Conservation (phyloP, 2,797 vertebrate species). For the Muscicapa striata region DNA sequence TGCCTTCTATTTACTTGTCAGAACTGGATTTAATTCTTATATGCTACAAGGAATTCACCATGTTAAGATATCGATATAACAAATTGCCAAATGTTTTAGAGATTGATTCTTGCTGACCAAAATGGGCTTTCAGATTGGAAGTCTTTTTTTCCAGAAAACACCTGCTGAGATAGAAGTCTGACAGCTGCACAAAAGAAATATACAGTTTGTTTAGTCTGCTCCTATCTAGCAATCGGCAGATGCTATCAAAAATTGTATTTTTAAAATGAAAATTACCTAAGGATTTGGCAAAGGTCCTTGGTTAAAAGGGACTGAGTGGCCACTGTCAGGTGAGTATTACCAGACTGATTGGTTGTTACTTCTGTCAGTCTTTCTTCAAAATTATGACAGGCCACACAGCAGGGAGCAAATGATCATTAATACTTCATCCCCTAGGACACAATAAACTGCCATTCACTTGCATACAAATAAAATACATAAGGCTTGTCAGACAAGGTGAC, state of each 20-base stretch:
- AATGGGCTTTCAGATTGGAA: slow-evolving; percentile 72
- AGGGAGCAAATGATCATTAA: slow-evolving; percentile 77
- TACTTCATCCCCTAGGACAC: slow-evolving; percentile 68
- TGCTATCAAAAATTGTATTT: slow-evolving; percentile 62
- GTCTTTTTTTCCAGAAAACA: slow-evolving; percentile 52
- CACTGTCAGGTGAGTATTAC: slow-evolving; percentile 59
- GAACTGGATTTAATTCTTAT: slow-evolving; percentile 63
- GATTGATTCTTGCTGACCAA: slow-evolving; percentile 75
- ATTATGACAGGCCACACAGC: slow-evolving; percentile 74
- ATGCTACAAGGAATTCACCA: slow-evolving; percentile 35
- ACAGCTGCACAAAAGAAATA: slow-evolving; percentile 69
- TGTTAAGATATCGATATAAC: slow-evolving; percentile 75
- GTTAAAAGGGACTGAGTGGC: slow-evolving; percentile 57
- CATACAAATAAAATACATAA: slow-evolving; percentile 75
- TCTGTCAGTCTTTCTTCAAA: slow-evolving; percentile 70
- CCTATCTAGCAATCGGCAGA: slow-evolving; percentile 58
- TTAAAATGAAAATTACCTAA: slow-evolving; percentile 70
- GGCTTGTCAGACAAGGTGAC: slow-evolving; percentile 63
- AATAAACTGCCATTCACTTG: slow-evolving; percentile 71
- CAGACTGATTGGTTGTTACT: slow-evolving; percentile 69
- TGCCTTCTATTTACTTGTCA: slow-evolving; percentile 71
- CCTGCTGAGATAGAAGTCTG: slow-evolving; percentile 74
- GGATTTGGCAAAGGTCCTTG: slow-evolving; percentile 55
- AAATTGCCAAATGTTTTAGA: slow-evolving; percentile 74
- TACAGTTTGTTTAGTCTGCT: slow-evolving; percentile 53